These are phyloP conservation scores for Coptodon rendalli DNA, from an alignment of 2,113 vertebrate species.

Conservation along the genomic window DNA sequence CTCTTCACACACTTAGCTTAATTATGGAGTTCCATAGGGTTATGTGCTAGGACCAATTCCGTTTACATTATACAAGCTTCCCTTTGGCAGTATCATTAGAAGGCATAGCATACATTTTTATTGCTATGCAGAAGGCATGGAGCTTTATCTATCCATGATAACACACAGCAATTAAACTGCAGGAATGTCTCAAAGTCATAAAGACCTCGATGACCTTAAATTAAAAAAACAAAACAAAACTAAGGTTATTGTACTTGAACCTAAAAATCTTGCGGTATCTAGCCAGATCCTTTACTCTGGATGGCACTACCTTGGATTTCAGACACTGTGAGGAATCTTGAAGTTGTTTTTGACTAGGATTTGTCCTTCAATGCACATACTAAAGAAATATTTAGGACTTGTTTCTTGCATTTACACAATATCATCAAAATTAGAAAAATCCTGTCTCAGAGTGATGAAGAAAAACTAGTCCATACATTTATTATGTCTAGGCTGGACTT, in stretches of 20 bases:
- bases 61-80: fast-evolving
- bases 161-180: not conserved
- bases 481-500: too few species aligned
- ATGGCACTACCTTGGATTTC: not conserved
- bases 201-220: not conserved
- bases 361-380: not conserved
- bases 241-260: not conserved
- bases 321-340: not conserved
- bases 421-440: not conserved
- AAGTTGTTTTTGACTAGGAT: not conserved
- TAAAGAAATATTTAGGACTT: not conserved
- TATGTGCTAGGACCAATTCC: fast-evolving
- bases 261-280: not conserved
- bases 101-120: fast-evolving
- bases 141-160: not conserved
- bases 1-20: fast-evolving
- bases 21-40: not conserved
- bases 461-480: not conserved
- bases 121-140: fast-evolving
- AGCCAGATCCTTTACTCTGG: not conserved
- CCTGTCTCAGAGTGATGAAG: not conserved
- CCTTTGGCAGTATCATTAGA: fast-evolving
- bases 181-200: not conserved
- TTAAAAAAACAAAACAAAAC: not conserved
- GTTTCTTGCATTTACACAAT: not conserved